Evolutionary conservation across 1,140 invertebrate species (phyloP).

Genomic region (Mylabris phalerata): DNA sequence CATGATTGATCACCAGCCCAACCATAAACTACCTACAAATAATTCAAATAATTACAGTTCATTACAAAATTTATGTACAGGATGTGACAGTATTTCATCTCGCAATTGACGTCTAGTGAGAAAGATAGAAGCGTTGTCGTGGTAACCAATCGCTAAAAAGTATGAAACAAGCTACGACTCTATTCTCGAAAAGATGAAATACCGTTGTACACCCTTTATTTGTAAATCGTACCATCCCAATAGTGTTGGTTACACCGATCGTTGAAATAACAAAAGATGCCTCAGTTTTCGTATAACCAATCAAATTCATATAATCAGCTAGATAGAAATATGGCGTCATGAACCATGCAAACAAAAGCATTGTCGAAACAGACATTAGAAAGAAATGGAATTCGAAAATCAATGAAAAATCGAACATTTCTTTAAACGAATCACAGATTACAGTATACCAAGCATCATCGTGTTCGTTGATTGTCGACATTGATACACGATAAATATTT

Average conservation of each 20-base stretch:
- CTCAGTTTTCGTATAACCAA: conserved; percentile 59
- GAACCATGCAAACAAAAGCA: conserved; percentile 82
- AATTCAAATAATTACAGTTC: too few species aligned
- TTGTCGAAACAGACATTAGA: conserved; percentile 73
- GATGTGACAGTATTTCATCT: too few species aligned
- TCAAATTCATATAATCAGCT: conserved; percentile 60
- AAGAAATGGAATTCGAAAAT: conserved; percentile 74
- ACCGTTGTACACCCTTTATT: too few species aligned
- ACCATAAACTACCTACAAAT: conserved; percentile 57
- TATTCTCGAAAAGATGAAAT: too few species aligned
- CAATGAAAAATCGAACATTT: conserved; percentile 73
- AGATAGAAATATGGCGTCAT: conserved; percentile 87
- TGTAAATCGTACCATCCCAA: conserved; percentile 61
- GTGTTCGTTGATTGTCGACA: conserved; percentile 74
- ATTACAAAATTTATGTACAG: too few species aligned
- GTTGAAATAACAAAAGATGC: conserved; percentile 70
- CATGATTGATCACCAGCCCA: conserved; percentile 83
- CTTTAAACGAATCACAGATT: conserved; percentile 60
- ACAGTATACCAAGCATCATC: conserved; percentile 75
- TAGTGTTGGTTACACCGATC: conserved; percentile 80
- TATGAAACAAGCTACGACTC: too few species aligned
- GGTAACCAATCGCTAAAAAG: conserved; percentile 41
- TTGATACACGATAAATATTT: conserved; percentile 84
- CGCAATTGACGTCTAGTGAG: not conserved
- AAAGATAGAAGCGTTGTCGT: too few species aligned